Evolutionary conservation across 2,888 invertebrate species (phyloP), one percentile per base, ranked within the genome.

Genomic region (Ophion slaviceki): DNA sequence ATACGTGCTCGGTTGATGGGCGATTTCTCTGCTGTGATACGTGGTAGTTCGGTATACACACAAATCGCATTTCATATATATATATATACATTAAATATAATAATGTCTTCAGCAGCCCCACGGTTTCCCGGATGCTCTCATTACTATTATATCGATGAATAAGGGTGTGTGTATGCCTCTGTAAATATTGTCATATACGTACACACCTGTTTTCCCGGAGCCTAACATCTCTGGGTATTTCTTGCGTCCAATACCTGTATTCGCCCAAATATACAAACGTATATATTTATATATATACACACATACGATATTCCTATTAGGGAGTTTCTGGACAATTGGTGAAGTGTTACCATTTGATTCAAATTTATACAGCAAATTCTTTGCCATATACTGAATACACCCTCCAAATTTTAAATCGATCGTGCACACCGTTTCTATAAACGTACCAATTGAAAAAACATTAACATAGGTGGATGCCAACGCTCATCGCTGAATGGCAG

Each of bases 111-210:
- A 71, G 70, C 75, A 79, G 84, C 72, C 72, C 71, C 81, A 57
- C 78, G 64, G 75, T 40, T 85, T 85, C 78, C 53, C 79, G 79
- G 70, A 85, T 82, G 40, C 82, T 85, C 74, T 79, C 85, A 47
- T 79, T 82, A 47, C 79, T 70, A 82, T 85, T 82, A 81, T 85
- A 75, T 61, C 64, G 24, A 36, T 68, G 40, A 40, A 81, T 84
- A 59, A 24, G 47, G 57, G 80, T 70, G 72, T 74, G 76, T 17
- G 57, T 47, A 57, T 36, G 57, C 57, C 57, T 64, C 70, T 78
- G 47, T 64, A 62, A 61, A 82, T 78, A 79, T 75, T 45, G 59
- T 71, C 66, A 71, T 78, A 20, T 36, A 36, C 64, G 80, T 24
- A 24, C 24, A 24, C 24, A 24, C 24, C 24, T 24, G 24, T 24